These are phyloP conservation scores for Anguilla pacifica DNA, from an alignment of 2,797 vertebrate species.

Conservation along the genomic window DNA sequence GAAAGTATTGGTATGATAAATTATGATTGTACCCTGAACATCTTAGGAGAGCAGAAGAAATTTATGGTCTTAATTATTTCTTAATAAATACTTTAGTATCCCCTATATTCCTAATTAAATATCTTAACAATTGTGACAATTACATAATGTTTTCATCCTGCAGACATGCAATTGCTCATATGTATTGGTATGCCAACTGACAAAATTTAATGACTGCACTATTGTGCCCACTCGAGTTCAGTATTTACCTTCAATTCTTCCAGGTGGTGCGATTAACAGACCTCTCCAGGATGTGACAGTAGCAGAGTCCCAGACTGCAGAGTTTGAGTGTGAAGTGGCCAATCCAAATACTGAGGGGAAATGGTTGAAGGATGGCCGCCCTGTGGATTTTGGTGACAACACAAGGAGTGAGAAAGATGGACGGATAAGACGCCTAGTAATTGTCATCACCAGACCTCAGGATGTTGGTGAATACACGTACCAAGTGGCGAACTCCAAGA, in stretches of 20 bases:
- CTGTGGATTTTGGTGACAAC: slow-evolving; percentile 77
- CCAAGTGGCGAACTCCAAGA: slow-evolving; percentile 94
- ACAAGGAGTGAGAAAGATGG: slow-evolving; percentile 79
- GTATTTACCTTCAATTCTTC: slow-evolving; percentile 12
- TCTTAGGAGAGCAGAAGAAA: too few relatives aligned
- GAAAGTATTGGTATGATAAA: too few relatives aligned
- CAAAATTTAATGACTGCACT: neutral
- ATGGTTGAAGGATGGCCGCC: slow-evolving; percentile 88
- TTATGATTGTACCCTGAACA: too few relatives aligned
- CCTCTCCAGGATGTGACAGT: slow-evolving; percentile 90
- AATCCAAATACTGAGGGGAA: slow-evolving; percentile 86
- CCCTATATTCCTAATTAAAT: neutral
- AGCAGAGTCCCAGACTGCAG: slow-evolving; percentile 89
- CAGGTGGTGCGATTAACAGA: slow-evolving; percentile 94
- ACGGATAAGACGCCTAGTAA: slow-evolving; percentile 81
- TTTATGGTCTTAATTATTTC: too few relatives aligned
- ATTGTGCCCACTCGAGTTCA: neutral
- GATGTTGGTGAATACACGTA: slow-evolving; percentile 94
- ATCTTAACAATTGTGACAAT: neutral
- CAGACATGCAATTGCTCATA: neutral
- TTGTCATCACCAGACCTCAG: slow-evolving; percentile 82
- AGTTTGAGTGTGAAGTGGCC: slow-evolving; percentile 92
- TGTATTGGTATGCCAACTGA: neutral
- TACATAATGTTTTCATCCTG: neutral
- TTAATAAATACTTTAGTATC: neutral